phyloP scores from a whole-genome alignment of 2,113 vertebrate species.

The Pteruthius melanotis region DNA sequence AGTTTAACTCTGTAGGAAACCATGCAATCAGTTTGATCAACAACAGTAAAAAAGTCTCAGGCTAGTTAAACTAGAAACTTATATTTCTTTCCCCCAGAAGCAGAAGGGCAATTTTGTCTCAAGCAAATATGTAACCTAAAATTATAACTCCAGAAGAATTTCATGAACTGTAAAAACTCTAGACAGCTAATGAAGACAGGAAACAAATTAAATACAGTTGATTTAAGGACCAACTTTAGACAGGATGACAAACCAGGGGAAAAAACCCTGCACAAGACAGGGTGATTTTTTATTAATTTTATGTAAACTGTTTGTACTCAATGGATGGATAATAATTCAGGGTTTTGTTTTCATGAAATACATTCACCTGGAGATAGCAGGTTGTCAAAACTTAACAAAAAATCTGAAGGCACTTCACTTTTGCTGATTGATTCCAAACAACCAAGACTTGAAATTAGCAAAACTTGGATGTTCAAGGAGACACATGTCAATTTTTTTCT shows the following conservation, averaged over 20 bases:
- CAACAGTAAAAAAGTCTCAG: background rate
- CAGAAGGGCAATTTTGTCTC: background rate
- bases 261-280: rapidly evolving
- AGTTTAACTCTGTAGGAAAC: background rate
- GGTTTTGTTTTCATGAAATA: background rate
- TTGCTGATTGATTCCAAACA: background rate
- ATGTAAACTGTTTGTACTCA: background rate
- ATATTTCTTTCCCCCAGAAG: background rate
- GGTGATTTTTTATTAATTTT: background rate
- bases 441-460: background rate
- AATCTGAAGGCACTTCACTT: background rate
- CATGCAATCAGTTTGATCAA: background rate
- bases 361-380: background rate
- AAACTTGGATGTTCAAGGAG: background rate
- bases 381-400: background rate
- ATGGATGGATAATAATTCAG: background rate
- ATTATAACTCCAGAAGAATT: background rate
- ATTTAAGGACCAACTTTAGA: background rate
- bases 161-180: background rate
- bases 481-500: background rate
- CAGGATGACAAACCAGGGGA: background rate
- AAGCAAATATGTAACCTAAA: background rate
- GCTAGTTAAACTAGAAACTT: background rate
- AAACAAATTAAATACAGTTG: background rate
- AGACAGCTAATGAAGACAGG: background rate